Evolutionary conservation across 2,888 invertebrate species (phyloP), one percentile per base, ranked within the genome.

Genomic region (Lasioglossum marginatum): DNA sequence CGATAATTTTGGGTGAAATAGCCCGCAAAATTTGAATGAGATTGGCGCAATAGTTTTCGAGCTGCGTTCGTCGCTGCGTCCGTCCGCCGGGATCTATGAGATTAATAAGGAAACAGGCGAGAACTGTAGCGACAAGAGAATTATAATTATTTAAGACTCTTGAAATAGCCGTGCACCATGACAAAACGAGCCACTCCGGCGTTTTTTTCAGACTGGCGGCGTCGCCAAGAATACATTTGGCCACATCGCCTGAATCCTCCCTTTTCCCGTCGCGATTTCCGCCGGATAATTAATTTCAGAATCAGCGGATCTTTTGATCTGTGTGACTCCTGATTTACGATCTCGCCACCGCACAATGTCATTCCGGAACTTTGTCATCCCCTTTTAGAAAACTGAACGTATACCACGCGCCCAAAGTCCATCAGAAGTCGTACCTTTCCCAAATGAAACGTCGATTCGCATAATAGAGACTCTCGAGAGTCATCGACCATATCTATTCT

Each of bases 191-290:
- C 31, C 72, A 79, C 23, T 72, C 37, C 27, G 82, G 63, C 16
- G 75, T n/a, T 43, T 60, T 84, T 82, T 84, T 72, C 66, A n/a
- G 63, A 16, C 71, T 16, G 68, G 31, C 52, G 74, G n/a, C 43
- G 71, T 19, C 12, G 73, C 82, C 86, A 81, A 85, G 90, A 91
- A 89, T 91, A 89, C 80, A 87, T 85, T 90, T 90, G 86, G 87
- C 90, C 83, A 75, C 81, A 37, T 43, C 57, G 76, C 83, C 85
- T 73, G 31, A 81, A 83, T 77, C 73, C 83, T 79, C 79, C 5
- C 63, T n/a, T 45, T 37, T 57, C 43, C 45, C 74, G 73, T 48
- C 80, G 73, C 81, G 80, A 74, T 63, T 79, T 79, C 23, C 79
- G 77, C 72, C 87, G 76, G 85, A 77, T 82, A 89, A 89, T 88